Evolutionary conservation across 2,888 invertebrate genomes (phyloP).

Genomic region (Dione juno): DNA sequence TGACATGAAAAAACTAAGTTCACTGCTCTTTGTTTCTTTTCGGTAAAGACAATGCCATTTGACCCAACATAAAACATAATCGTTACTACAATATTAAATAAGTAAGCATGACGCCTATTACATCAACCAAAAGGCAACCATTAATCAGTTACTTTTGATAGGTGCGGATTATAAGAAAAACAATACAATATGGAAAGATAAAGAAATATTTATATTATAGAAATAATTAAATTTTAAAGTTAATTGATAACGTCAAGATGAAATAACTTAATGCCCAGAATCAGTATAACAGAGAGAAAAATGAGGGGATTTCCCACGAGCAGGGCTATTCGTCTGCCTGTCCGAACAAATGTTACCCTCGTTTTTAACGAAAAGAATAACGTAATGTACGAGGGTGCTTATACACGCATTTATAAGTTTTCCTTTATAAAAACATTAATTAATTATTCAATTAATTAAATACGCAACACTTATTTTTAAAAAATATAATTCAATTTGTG

Average conservation of each 20-base stretch:
- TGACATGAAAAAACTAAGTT: conserved; percentile 40
- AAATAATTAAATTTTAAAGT: background rate
- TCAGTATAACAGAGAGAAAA: conserved; percentile 17
- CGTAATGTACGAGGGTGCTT: background rate
- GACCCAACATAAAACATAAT: background rate
- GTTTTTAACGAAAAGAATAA: conserved; percentile 25
- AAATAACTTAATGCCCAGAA: conserved; percentile 15
- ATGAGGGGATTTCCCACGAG: conserved; percentile 18
- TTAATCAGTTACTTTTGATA: too few relatives aligned
- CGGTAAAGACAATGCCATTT: background rate
- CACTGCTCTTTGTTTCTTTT: conserved; percentile 24
- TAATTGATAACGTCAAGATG: background rate
- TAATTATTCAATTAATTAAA: too few relatives aligned
- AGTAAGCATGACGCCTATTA: background rate
- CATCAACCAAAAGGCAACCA: background rate
- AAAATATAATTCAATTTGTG: too few relatives aligned
- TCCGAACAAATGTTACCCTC: conserved; percentile 24
- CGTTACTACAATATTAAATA: background rate
- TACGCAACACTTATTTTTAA: too few relatives aligned
- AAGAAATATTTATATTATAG: background rate
- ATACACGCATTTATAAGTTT: conserved; percentile 19
- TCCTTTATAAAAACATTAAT: background rate
- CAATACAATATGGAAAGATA: too few relatives aligned
- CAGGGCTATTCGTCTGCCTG: conserved; percentile 15
- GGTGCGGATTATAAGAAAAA: too few relatives aligned